Evolutionary conservation across 35 echinoderm and acorn worm species (phyloP).

Genomic region (Stichopus chloronotus): DNA sequence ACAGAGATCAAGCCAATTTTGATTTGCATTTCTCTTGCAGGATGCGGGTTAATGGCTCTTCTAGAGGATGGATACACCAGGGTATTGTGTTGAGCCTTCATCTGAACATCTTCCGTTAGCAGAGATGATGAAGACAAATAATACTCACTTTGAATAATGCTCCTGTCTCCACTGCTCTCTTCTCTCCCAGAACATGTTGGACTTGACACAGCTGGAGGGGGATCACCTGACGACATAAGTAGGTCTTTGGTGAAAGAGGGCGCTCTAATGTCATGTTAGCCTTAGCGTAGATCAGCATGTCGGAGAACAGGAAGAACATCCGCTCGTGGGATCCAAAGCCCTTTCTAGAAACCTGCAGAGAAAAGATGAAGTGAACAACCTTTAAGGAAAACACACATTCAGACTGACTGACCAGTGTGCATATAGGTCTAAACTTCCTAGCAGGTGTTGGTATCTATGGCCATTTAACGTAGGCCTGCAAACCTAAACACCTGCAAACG

Average conservation of each 20-base stretch:
- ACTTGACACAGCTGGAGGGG: conserved; percentile 68
- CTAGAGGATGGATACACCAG: no score
- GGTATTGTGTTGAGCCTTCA: no score
- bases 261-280: conserved; percentile 71
- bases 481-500: no score
- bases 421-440: no score
- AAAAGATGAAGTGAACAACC: neutral
- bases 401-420: neutral
- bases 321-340: conserved; percentile 80
- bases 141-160: conserved; percentile 81
- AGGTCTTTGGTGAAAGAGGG: conserved; percentile 60
- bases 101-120: no score
- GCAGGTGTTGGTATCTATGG: no score
- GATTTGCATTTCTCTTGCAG: no score
- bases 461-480: no score
- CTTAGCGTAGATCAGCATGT: conserved; percentile 90
- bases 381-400: neutral
- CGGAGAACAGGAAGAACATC: conserved; percentile 97
- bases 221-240: conserved; percentile 67
- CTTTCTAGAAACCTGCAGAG: conserved; percentile 78
- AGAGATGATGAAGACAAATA: neutral
- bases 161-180: conserved; percentile 72
- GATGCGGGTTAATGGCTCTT: no score
- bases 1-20: no score
- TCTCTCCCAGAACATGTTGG: conserved; percentile 78